A percentile compares a stretch with the other conserved stretches of the same genome.
Evolutionary conservation across 2,113 vertebrate species (phyloP).

Genomic region (Monopterus albus): DNA sequence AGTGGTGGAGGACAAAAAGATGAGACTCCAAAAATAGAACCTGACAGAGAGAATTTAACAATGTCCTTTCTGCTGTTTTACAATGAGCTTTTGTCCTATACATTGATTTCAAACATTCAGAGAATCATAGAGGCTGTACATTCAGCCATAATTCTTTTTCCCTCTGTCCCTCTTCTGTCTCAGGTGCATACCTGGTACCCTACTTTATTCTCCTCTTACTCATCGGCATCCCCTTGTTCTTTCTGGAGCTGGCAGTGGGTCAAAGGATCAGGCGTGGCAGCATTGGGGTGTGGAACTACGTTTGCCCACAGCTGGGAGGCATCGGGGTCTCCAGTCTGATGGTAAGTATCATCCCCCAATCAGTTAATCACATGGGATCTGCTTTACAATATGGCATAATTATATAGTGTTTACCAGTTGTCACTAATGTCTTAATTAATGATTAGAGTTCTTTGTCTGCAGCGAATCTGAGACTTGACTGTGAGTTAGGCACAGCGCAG

Average conservation of each 20-base stretch:
- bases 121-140: not conserved
- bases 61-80: not conserved
- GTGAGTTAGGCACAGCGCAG: too few relatives aligned
- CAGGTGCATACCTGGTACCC: constrained; percentile 96
- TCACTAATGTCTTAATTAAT: not conserved
- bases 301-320: constrained; percentile 92
- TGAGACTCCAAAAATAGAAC: constrained; percentile 31
- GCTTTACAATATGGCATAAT: too few relatives aligned
- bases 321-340: constrained; percentile 96
- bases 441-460: too few relatives aligned
- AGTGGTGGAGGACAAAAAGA: not conserved
- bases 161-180: constrained; percentile 6
- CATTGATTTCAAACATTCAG: constrained; percentile 1
- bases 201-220: constrained; percentile 95
- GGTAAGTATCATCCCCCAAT: constrained; percentile 75
- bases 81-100: constrained; percentile 20
- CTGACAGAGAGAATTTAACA: not conserved
- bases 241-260: constrained; percentile 96
- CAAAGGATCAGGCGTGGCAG: constrained; percentile 96
- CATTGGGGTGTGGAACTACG: constrained; percentile 97
- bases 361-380: not conserved
- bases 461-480: too few relatives aligned
- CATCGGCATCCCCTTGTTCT: constrained; percentile 96
- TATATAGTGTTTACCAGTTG: not conserved
- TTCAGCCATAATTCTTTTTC: not conserved